Evolutionary conservation across 2,113 vertebrate species (phyloP), one percentile per base, ranked within the genome.

Genomic region (Paramisgurnus dabryanus): DNA sequence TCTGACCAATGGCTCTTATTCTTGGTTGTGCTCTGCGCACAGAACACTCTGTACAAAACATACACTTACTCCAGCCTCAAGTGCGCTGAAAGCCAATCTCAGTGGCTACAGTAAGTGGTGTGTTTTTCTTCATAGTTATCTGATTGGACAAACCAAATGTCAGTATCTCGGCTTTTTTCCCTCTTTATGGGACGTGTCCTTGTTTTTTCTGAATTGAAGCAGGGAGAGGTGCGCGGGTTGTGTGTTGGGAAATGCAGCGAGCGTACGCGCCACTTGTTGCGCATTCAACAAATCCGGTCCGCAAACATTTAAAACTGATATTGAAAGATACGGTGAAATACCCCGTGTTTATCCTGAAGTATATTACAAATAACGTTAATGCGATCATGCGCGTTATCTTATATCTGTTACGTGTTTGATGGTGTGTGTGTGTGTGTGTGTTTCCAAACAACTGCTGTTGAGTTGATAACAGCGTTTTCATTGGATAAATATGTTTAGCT

Each of bases 41-140:
- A 92, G 92, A 90, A 93, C 91, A 92, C 87, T 81, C 86, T 92
- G 92, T 93, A 88, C 91, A 86, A 80, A 53, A 86, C 79, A 73
- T 0, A 2, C 60, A 18, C 63, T 86, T 87, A 89, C 89, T 86
- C 88, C 88, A 84, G 82, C 85, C 10, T 79, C 76, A 53, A 76
- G 53, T 57, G 64, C 69, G 40, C 68, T 41, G 60, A 74, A 78
- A 60, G 43, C 73, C 86, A 78, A 89, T 80, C 60, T 82, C 43
- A 88, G 67, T 94, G 92, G 92, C 87, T 90, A 80, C 78, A 45
- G 67, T 86, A 84, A 89, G 91, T 93, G 93, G 92, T 90, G 87
- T 93, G 93, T 89, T 93, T 92, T 91, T 83, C 81, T 76, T 81
- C 55, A 76, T 82, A 79, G 53, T 11, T 49, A 64, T 79, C 80